Base-by-base conservation (phyloP, 92 coral and sea anemone genomes). In the Pocillopora grandis region DNA sequence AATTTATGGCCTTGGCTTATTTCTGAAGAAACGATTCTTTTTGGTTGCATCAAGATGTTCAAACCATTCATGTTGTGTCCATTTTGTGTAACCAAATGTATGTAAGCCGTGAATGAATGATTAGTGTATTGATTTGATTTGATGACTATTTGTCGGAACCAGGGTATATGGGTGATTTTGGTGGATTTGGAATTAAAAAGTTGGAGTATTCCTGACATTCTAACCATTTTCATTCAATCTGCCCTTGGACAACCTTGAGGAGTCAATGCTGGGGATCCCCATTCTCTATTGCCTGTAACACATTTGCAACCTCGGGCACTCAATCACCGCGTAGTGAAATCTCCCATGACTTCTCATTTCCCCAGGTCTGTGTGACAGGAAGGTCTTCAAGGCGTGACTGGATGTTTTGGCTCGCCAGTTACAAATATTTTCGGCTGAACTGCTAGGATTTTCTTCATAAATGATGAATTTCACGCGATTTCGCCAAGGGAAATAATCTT, bases 281-380 rank as follows among this genome's bases (percentile, higher is more conserved):
- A 87, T 87, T 75, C 83, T 56, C 52, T 80, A 82, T 31, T 75
- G 49, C 71, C 66, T 87, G 48, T 36, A 87, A 72, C 86, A 87
- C 74, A 81, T 69, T 57, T 80, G 70, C 8, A 82, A 18, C 15
- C 58, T 81, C n/a, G 78, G 86, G 13, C 66, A 17, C 35, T 87
- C 75, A 19, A 23, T 67, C 42, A 80, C 13, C 5, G 21, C 86
- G 15, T 80, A 71, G 14, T 81, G 66, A 49, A 80, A 63, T 72
- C 81, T 82, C 1, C 83, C 86, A 14, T 62, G 66, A 57, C 67
- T 76, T 69, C 17, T n/a, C 83, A 76, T 73, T 27, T 86, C 89
- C 5, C 63, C 81, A 11, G 81, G 80, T 33, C 80, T 64, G 19
- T 17, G 75, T 16, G 52, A 52, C 16, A 79, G n/a, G 52, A 78